Percentiles rank a stretch among this genome's conserved stretches.
phyloP scores from a whole-genome alignment of 2,797 vertebrate species.

The Zenarchopterus dispar region DNA sequence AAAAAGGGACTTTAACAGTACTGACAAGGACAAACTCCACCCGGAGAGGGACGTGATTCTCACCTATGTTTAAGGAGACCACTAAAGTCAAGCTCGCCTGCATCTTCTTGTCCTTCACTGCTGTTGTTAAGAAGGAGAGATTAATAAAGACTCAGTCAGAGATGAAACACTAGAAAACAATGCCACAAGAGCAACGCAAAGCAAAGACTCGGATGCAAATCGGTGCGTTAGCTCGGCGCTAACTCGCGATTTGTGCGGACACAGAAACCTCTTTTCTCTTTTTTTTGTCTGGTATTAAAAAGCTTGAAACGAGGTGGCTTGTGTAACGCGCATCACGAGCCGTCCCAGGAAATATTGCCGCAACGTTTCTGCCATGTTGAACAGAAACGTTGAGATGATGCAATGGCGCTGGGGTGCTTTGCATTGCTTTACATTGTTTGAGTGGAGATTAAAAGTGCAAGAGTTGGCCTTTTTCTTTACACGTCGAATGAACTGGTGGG shows the following conservation, averaged over 20 bases:
- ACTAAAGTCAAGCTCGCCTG: constrained; percentile 99
- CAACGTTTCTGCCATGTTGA: constrained; percentile 69
- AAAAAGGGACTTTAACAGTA: constrained; percentile 28
- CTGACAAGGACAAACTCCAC: constrained; percentile 49
- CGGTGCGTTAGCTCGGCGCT: constrained; percentile 69
- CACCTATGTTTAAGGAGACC: constrained; percentile 99
- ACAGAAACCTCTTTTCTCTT: constrained; percentile 72
- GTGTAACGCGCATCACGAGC: constrained; percentile 68
- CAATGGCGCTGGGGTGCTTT: constrained; percentile 81
- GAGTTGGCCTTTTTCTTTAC: constrained; percentile 76
- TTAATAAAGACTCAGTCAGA: constrained; percentile 79
- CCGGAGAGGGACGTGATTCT: constrained; percentile 81
- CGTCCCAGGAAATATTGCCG: constrained; percentile 68
- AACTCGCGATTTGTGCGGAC: constrained; percentile 82
- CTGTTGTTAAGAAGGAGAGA: constrained; percentile 95
- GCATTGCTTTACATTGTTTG: constrained; percentile 85
- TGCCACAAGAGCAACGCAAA: constrained; percentile 80
- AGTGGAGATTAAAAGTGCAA: constrained; percentile 69
- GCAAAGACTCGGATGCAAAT: constrained; percentile 68
- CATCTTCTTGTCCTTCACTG: constrained; percentile 99
- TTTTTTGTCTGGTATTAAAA: constrained; percentile 61
- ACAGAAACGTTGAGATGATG: constrained; percentile 59
- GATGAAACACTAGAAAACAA: constrained; percentile 78
- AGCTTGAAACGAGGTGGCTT: constrained; percentile 79
- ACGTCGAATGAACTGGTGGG: constrained; percentile 61